These are phyloP conservation scores for Ceratoteleas bidentatus DNA, from an alignment of 1,140 invertebrate species.

Conservation along the genomic window DNA sequence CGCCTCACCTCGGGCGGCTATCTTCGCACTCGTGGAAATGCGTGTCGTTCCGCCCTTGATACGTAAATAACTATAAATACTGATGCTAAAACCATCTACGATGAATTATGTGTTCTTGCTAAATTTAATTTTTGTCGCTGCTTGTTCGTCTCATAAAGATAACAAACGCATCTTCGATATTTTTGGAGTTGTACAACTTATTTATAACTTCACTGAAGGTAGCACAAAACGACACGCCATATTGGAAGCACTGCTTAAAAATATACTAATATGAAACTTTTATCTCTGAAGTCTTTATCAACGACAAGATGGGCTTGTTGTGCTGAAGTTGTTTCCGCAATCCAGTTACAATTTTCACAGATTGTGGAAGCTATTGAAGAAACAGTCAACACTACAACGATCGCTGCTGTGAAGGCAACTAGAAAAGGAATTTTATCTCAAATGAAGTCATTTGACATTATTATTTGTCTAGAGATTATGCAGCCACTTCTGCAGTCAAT, in stretches of 20 bases:
- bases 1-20: too few relatives aligned
- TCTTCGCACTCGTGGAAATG: too few relatives aligned
- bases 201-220: slow-evolving; percentile 39
- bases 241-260: slow-evolving; percentile 26
- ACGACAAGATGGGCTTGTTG: slow-evolving; percentile 35
- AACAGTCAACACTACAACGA: slow-evolving; percentile 19
- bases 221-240: slow-evolving; percentile 37
- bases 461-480: slow-evolving; percentile 20
- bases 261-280: slow-evolving; percentile 1
- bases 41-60: too few relatives aligned
- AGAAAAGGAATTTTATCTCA: slow-evolving; percentile 26
- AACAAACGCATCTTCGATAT: slow-evolving; percentile 36
- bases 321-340: slow-evolving; percentile 28
- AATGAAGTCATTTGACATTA: slow-evolving; percentile 26
- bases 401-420: not conserved
- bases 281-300: too few relatives aligned
- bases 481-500: slow-evolving; percentile 12
- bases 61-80: too few relatives aligned
- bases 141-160: slow-evolving; percentile 23
- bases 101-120: slow-evolving; percentile 18
- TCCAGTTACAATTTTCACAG: slow-evolving; percentile 7
- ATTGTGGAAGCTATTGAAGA: slow-evolving; percentile 39
- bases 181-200: slow-evolving; percentile 28
- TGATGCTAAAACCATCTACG: slow-evolving; percentile 26
- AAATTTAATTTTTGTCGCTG: slow-evolving; percentile 23